Base-by-base conservation (phyloP, 2,113 vertebrate species). In the Peucedramus taeniatus region DNA sequence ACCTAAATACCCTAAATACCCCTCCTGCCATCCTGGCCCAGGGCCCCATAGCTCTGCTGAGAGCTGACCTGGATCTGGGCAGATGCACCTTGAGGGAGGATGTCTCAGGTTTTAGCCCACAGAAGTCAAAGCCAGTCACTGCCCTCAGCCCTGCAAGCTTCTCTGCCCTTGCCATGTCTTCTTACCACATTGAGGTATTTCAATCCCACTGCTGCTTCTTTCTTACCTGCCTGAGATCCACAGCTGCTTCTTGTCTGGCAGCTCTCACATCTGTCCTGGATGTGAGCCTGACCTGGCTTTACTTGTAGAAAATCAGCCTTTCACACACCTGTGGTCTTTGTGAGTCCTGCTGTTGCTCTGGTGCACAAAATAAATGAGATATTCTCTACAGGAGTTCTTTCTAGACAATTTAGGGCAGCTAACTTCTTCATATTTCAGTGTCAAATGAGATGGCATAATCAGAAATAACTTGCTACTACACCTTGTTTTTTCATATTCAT, bases 91-190 rank as follows among this genome's bases (percentile, higher is more conserved):
- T 45, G 7, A 10, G 28, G 7, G 3, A 22, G 13, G 10, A n/a
- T n/a, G n/a, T n/a, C n/a, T n/a, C n/a, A n/a, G n/a, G n/a, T n/a
- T n/a, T n/a, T n/a, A n/a, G n/a, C n/a, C n/a, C n/a, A n/a, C 35
- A 13, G 15, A 28, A 53, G 26, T 35, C 3, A 0, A 27, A 39
- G 15, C 12, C 0, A 0, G n/a, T 49, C 19, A 5, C 30, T 75
- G n/a, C 15, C 35, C 19, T 85, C 50, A 82, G 45, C 16, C 39
- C 47, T 76, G 19, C 33, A 22, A 70, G 27, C 5, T 54, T 23
- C 7, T 7, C 30, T 44, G 80, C 30, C 50, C 7, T 59, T 72
- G 24, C 26, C 11, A 2, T 11, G 27, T 20, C n/a, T 76, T 47
- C 47, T 40, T 14, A 12, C 15, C 3, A 0, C 22, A 18, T 2